Evolutionary conservation across 2,797 vertebrate genomes (phyloP).

Genomic region (Stomatorhinus walkeri): DNA sequence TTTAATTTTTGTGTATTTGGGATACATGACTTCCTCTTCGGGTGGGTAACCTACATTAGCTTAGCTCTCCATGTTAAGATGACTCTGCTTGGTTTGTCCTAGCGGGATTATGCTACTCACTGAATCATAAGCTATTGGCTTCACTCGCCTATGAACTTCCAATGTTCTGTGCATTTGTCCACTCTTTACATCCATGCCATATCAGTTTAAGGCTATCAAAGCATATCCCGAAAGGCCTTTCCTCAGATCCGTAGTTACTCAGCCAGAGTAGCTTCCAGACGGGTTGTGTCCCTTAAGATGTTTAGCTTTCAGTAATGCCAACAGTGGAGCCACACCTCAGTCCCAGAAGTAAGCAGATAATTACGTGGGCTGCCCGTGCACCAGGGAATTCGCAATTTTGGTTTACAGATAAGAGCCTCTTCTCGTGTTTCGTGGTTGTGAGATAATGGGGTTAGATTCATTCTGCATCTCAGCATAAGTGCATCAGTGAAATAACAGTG

Average conservation of each 20-base stretch:
- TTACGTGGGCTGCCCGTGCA: background rate
- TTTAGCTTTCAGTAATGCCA: background rate
- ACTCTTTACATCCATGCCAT: background rate
- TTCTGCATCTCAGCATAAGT: background rate
- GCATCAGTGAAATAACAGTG: background rate
- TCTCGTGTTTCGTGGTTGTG: background rate
- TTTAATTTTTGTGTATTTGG: background rate
- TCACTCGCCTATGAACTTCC: background rate
- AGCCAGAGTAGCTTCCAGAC: background rate
- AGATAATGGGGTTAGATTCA: background rate
- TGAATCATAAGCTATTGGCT: background rate
- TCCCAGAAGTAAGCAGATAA: background rate
- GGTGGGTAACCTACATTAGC: background rate
- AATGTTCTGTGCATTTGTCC: background rate
- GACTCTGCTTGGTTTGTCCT: background rate
- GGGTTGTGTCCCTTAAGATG: background rate
- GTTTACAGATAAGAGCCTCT: background rate
- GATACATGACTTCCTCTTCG: background rate
- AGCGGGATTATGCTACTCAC: background rate
- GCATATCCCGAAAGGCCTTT: background rate
- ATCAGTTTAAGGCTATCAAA: background rate
- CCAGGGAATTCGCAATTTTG: background rate
- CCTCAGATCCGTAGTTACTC: background rate
- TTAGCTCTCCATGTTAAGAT: background rate
- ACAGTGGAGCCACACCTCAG: background rate